Evolutionary conservation across 2,888 invertebrate genomes (phyloP).

Genomic region (Rhaphigaster nebulosa): DNA sequence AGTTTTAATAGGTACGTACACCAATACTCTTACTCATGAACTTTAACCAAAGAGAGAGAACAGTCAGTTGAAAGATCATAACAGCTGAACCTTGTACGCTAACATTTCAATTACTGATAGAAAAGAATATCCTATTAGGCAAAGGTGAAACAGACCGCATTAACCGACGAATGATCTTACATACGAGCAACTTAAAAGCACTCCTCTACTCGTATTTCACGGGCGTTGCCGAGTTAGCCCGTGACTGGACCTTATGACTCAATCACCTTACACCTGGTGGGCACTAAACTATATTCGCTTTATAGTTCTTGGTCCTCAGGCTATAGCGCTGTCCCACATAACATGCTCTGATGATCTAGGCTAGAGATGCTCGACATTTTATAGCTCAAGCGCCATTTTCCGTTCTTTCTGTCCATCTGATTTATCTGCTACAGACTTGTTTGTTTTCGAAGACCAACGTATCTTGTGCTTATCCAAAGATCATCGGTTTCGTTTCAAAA

Average conservation of each 20-base stretch:
- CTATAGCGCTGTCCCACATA: neutral
- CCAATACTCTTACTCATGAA: too few relatives aligned
- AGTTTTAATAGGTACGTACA: too few relatives aligned
- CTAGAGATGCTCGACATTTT: neutral
- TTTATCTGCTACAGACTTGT: neutral
- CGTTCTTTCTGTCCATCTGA: neutral
- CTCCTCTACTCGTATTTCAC: constrained; percentile 30
- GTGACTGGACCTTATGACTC: constrained; percentile 41
- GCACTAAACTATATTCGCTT: constrained; percentile 45
- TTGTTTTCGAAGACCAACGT: neutral
- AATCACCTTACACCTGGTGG: constrained; percentile 20
- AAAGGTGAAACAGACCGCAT: neutral
- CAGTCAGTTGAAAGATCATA: neutral
- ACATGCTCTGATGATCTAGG: neutral
- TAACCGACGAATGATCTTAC: neutral
- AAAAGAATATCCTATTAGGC: constrained; percentile 38
- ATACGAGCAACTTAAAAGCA: constrained; percentile 21
- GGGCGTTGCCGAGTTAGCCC: constrained; percentile 31
- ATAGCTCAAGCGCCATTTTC: neutral
- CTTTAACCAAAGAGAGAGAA: neutral
- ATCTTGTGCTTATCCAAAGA: too few relatives aligned
- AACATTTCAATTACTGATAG: constrained; percentile 30
- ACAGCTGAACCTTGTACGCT: neutral
- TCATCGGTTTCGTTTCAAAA: too few relatives aligned
- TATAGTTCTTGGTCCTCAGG: neutral